A percentile compares a stretch with the other conserved stretches of the same genome.
These are phyloP conservation scores for Cariama cristata DNA, from an alignment of 2,113 vertebrate genomes.

Conservation along the genomic window DNA sequence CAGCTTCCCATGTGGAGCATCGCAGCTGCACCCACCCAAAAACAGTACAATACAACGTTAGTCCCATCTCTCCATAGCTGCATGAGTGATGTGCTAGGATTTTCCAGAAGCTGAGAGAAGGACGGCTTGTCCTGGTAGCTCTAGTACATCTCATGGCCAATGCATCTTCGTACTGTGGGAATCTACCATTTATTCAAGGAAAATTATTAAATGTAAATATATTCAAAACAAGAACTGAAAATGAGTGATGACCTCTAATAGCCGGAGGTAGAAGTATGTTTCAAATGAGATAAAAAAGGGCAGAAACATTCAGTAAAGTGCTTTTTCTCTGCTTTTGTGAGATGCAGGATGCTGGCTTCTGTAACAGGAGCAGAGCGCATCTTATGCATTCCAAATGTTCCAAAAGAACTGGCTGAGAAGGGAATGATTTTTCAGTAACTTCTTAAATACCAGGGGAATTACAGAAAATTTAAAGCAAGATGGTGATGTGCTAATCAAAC, in stretches of 20 bases:
- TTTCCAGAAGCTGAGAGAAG: not conserved
- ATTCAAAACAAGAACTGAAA: not conserved
- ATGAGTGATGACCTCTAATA: not conserved
- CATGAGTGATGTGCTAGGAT: not conserved
- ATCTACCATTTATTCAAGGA: not conserved
- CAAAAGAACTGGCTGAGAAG: not conserved
- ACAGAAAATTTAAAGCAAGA: not conserved
- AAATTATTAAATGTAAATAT: not conserved
- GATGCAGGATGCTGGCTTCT: not conserved
- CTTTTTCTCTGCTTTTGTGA: not conserved
- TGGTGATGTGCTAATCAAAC: not conserved
- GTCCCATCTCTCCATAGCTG: not conserved
- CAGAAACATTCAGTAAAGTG: not conserved
- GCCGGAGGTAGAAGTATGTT: not conserved
- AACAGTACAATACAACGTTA: rapidly evolving
- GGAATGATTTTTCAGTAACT: not conserved
- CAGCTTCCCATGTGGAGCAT: not conserved
- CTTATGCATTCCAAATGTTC: not conserved
- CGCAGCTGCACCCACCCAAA: not conserved
- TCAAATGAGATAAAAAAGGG: not conserved
- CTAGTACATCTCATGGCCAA: not conserved
- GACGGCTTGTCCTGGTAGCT: rapidly evolving
- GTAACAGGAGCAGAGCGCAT: not conserved
- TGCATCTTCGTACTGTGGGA: not conserved
- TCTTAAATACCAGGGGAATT: not conserved